Evolutionary conservation across 2,113 vertebrate genomes (phyloP), one percentile per base, ranked within the genome.

Genomic region (Istiophorus platypterus): DNA sequence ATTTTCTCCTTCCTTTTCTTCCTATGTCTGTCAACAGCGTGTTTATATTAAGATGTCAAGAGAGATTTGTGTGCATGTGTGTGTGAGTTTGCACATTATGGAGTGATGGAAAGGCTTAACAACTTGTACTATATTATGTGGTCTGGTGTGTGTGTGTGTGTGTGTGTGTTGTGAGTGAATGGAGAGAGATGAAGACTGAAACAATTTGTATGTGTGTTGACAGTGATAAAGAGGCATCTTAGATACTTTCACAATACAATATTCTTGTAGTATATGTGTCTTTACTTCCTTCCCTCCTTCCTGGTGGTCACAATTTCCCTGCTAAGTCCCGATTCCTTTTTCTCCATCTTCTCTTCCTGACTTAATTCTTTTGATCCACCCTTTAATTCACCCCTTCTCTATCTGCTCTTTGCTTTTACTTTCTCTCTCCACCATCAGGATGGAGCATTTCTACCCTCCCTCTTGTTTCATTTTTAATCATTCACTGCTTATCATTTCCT

Each of bases 61-160:
- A 71, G 15, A 58, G 37, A 64, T 64, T 8, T 61, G 45, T 67
- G 41, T 27, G 59, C 14, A 34, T 39, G 52, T 39, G 17, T 64
- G 41, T 24, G 59, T 18, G 51, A n/a, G 34, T 74, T 72, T 61
- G 66, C 29, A 37, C 56, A 64, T 68, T 57, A 57, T 51, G 63
- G 71, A 80, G n/a, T 67, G 82, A 88, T 61, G 64, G 49, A 90
- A 73, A 78, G 66, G 73, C 61, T 75, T 67, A 74, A 76, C 75
- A 70, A 24, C 41, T 39, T 58, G 66, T 56, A 61, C 49, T 63
- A 8, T 59, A 54, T 81, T 58, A 77, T 65, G 56, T 61, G 34
- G 39, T 72, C 31, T 39, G 14, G 49, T 64, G 69, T 68, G 39
- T 72, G 69, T 68, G 27, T 72, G 39, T 72, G 73, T 47, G 54